Percentiles rank a stretch among this genome's conserved stretches.
These are phyloP conservation scores for Coptodon rendalli DNA, from an alignment of 2,113 vertebrate genomes.

Conservation along the genomic window DNA sequence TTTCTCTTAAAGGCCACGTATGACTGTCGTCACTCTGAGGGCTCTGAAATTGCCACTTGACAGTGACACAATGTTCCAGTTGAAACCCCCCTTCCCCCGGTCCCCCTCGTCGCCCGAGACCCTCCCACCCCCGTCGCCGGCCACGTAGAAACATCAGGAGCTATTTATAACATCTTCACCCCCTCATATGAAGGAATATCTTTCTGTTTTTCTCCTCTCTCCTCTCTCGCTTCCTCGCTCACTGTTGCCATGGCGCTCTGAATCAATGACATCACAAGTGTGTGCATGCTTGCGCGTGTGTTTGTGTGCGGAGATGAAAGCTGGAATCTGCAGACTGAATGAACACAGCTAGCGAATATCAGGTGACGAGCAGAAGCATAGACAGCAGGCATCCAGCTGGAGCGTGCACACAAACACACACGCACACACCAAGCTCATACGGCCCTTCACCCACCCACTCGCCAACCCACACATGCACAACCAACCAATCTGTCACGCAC, in stretches of 20 bases:
- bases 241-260: conserved; percentile 71
- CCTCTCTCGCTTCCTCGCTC: neutral
- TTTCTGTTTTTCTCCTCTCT: neutral
- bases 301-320: conserved; percentile 30
- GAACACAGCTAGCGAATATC: conserved; percentile 17
- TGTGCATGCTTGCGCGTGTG: neutral
- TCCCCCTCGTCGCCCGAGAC: neutral
- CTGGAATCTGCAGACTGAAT: conserved; percentile 23
- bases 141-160: conserved; percentile 51
- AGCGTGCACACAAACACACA: neutral
- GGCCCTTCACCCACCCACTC: neutral
- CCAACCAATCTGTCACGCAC: neutral
- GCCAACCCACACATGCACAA: neutral
- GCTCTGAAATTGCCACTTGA: conserved; percentile 2
- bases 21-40: neutral
- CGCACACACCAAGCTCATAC: neutral
- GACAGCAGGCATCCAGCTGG: neutral
- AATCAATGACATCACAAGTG: conserved; percentile 66
- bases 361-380: conserved; percentile 33
- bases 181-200: conserved; percentile 44
- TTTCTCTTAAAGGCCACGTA: neutral
- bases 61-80: conserved; percentile 12
- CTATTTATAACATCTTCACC: conserved; percentile 67
- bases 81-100: neutral
- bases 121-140: neutral